Base-by-base conservation (phyloP, 1,140 invertebrate species). In the Centruroides sculpturatus region DNA sequence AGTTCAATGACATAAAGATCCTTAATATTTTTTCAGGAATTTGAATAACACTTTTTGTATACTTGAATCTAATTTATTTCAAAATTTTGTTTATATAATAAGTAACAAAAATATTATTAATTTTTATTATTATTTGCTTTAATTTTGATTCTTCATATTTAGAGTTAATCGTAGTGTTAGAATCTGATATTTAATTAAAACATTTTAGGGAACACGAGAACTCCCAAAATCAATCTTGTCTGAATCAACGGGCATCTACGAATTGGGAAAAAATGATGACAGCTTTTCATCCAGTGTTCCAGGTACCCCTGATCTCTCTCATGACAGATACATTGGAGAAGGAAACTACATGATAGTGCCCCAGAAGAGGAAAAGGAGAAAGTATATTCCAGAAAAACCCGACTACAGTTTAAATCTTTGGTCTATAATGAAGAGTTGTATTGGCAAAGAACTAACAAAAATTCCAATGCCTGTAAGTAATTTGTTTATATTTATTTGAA, bases 391-490 rank as follows among this genome's bases (percentile, higher is more conserved):
- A n/a, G 88, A 92, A 53, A 93, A 92, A 74, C 93, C 94, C 57
- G 90, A 95, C 78, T 90, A 94, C 77, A 92, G 92, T 56, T 79
- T 99, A 6, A 98, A 92, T 73, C 75, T 99, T 48, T 95, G 97
- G 97, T 93, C 90, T 66, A 96, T 99, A 57, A 98, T 99, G 92
- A 98, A 98, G 74, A 99, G 99, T 74, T 99, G 94, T 71, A 99
- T 99, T 70, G 89, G 97, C 55, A 98, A 98, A 79, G 97, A 99
- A 73, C 78, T 99, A 23, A 92, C 92, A 9, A 98, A 98, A 80
- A 99, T 99, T 69, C 96, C 97, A 2, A 98, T 99, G 86, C 97
- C 97, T 51, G 85, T 85, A 72, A 77, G 74, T 75, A 35, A 53
- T 51, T 34, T 51, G 23, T 23, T 23, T 23, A 23, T 23, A 2